A percentile compares a stretch with the other conserved stretches of the same genome.
Conservation (phyloP, 2,888 invertebrate genomes). For the Euplexia lucipara region DNA sequence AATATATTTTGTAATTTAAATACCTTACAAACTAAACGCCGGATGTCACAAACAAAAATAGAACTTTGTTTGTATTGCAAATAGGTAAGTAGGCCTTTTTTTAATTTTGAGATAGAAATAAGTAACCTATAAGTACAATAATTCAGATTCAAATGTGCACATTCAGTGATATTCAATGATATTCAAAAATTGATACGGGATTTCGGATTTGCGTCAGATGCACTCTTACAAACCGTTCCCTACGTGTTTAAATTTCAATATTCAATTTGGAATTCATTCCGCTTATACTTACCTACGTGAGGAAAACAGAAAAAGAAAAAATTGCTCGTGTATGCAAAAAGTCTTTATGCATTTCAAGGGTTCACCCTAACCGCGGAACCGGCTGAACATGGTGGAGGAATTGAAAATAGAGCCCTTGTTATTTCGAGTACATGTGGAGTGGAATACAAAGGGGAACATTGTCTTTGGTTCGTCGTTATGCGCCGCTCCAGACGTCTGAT, state of each 20-base stretch:
- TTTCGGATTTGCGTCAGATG: slow-evolving; percentile 45
- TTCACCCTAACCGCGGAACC: slow-evolving; percentile 78
- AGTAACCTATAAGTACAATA: slow-evolving; percentile 6
- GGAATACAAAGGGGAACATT: slow-evolving; percentile 87
- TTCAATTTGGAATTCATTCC: slow-evolving; percentile 72
- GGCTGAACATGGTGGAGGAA: slow-evolving; percentile 82
- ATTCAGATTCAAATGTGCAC: slow-evolving; percentile 26
- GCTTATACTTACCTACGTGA: slow-evolving; percentile 72
- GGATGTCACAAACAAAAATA: neutral
- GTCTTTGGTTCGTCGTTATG: slow-evolving; percentile 87
- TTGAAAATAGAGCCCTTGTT: slow-evolving; percentile 90
- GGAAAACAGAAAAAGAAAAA: slow-evolving; percentile 71
- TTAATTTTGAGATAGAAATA: slow-evolving; percentile 12
- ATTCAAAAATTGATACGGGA: slow-evolving; percentile 38
- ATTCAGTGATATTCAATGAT: slow-evolving; percentile 6
- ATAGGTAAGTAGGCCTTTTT: neutral
- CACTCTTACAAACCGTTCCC: slow-evolving; percentile 55
- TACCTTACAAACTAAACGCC: too few relatives aligned
- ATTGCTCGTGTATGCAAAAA: slow-evolving; percentile 80
- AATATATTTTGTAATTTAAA: neutral
- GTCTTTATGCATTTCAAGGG: slow-evolving; percentile 82
- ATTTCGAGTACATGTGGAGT: slow-evolving; percentile 88
- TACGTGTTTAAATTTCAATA: slow-evolving; percentile 66
- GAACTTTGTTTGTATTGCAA: neutral
- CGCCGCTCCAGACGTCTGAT: slow-evolving; percentile 86